These are phyloP conservation scores for Montipora efflorescens DNA, from an alignment of 64 coral and sea anemone genomes.

Conservation along the genomic window DNA sequence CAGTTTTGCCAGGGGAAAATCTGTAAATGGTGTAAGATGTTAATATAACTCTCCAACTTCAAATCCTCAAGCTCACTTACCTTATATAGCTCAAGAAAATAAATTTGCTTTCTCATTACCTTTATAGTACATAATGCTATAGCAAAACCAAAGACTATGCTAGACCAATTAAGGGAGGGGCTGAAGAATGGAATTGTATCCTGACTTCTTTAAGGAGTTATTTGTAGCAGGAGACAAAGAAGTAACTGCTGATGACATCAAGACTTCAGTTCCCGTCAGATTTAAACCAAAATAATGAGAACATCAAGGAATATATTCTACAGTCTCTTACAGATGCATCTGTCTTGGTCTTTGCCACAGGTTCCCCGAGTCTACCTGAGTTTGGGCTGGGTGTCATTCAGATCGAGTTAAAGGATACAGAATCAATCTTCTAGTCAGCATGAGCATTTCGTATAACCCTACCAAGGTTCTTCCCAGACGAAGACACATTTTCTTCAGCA, in stretches of 20 bases:
- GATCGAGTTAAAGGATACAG: conserved; percentile 45
- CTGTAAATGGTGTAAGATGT: not conserved
- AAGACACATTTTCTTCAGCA: conserved; percentile 40
- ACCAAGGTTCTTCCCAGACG: conserved; percentile 24
- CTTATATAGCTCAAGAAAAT: not conserved
- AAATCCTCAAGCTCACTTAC: not conserved
- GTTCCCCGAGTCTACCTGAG: conserved; percentile 38
- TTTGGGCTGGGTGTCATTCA: conserved; percentile 60
- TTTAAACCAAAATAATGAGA: conserved; percentile 32
- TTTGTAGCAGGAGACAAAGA: conserved; percentile 53
- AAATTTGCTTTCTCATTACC: not conserved
- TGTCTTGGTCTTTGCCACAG: conserved; percentile 57
- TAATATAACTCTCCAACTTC: not conserved
- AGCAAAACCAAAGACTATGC: not conserved
- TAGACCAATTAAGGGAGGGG: conserved; percentile 46
- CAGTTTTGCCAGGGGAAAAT: not conserved
- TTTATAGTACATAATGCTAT: not conserved
- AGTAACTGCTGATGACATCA: conserved; percentile 23
- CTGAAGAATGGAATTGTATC: conserved; percentile 50
- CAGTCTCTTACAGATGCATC: conserved; percentile 26
- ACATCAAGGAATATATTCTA: conserved; percentile 27
- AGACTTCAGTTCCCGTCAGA: conserved; percentile 22
- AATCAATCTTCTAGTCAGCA: conserved; percentile 61
- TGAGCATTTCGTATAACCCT: conserved; percentile 36
- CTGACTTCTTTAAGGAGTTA: conserved; percentile 50